A percentile compares a stretch with the other conserved stretches of the same genome.
Conservation (phyloP, 2,797 vertebrate genomes). For the Psittacula echo region DNA sequence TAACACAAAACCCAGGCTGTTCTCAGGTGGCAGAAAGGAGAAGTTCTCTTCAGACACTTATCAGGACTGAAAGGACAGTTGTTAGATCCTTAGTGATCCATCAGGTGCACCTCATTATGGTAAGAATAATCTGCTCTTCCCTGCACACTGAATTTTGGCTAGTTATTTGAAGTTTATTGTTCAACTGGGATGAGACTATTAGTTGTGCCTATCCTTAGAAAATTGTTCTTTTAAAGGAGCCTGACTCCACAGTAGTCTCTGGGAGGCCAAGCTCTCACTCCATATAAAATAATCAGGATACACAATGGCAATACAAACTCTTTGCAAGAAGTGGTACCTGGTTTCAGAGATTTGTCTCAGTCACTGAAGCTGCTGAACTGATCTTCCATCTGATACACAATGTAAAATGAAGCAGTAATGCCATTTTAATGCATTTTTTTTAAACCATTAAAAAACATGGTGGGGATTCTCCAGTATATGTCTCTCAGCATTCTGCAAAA, state of each 20-base stretch:
- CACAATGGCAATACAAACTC: neutral
- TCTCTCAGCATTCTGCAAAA: neutral
- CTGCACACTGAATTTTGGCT: neutral
- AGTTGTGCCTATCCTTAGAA: neutral
- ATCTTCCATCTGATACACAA: neutral
- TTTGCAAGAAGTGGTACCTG: neutral
- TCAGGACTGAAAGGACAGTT: neutral
- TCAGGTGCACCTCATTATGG: neutral
- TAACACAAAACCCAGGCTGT: neutral
- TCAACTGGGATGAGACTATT: neutral
- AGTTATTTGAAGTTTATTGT: neutral
- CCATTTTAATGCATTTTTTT: neutral
- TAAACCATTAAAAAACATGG: neutral
- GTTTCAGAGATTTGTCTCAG: neutral
- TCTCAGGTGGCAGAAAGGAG: neutral
- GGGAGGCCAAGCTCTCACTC: neutral
- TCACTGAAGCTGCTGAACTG: neutral
- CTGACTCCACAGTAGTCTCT: neutral
- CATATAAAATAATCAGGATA: neutral
- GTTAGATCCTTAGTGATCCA: neutral
- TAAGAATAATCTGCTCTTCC: neutral
- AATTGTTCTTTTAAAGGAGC: neutral
- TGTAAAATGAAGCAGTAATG: neutral
- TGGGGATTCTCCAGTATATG: rapidly evolving
- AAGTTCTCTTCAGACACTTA: neutral